phyloP scores from a whole-genome alignment of 2,888 invertebrate genomes.

The Gastrophysa polygoni region DNA sequence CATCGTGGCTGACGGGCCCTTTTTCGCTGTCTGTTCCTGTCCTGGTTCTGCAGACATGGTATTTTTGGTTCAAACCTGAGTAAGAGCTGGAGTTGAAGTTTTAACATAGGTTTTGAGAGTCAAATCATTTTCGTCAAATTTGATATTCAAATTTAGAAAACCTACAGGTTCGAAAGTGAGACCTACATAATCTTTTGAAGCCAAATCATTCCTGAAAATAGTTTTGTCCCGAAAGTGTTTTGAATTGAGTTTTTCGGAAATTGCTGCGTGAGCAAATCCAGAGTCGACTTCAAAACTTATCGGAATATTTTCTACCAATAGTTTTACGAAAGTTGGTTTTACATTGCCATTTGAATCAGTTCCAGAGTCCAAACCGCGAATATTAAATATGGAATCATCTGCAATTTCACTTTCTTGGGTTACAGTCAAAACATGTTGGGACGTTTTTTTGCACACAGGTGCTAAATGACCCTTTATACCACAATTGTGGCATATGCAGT shows the following conservation, averaged over 20 bases:
- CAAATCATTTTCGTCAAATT: neutral
- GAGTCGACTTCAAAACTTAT: neutral
- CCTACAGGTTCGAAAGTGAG: too few species aligned
- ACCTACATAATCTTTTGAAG: constrained; percentile 1
- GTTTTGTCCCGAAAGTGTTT: neutral
- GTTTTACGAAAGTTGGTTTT: neutral
- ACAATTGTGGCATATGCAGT: constrained; percentile 1
- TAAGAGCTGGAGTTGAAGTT: constrained; percentile 2
- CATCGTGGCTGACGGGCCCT: too few species aligned
- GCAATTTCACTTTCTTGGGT: neutral
- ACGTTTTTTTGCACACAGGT: neutral
- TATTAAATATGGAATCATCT: neutral
- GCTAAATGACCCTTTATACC: neutral
- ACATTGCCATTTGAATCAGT: neutral
- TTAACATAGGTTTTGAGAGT: constrained; percentile 6
- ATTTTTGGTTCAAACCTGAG: too few species aligned
- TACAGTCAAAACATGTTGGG: neutral
- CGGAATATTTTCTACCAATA: neutral
- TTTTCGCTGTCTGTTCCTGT: too few species aligned
- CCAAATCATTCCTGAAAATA: neutral
- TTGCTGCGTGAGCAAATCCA: too few species aligned
- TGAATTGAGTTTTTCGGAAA: neutral
- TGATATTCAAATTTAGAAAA: too few species aligned
- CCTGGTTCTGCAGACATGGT: too few species aligned
- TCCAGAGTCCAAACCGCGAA: neutral